Percentiles rank a stretch among this genome's conserved stretches.
Conservation (phyloP, 1,140 invertebrate species). For the Heliconius hermathena region DNA sequence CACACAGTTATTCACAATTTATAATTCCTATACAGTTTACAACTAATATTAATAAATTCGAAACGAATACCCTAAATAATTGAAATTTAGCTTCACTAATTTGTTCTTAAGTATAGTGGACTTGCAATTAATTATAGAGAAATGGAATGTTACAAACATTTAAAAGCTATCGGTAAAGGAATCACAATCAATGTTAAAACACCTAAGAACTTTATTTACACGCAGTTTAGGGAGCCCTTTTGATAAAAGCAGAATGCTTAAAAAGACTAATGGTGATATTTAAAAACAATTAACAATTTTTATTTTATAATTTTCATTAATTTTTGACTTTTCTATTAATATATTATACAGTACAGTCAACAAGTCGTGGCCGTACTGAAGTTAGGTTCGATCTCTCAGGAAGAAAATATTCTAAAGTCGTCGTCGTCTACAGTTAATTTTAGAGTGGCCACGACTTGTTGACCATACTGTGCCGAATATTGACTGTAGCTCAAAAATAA, state of each 20-base stretch:
- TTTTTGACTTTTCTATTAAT: too few relatives aligned
- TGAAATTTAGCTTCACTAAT: slow-evolving; percentile 49
- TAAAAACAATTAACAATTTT: too few relatives aligned
- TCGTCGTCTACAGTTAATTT: too few relatives aligned
- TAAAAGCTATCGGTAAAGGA: slow-evolving; percentile 11
- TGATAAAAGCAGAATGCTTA: background rate
- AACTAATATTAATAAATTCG: slow-evolving; percentile 77
- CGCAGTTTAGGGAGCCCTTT: background rate
- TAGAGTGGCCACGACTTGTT: too few relatives aligned
- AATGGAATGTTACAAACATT: slow-evolving; percentile 31
- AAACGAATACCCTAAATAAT: slow-evolving; percentile 69
- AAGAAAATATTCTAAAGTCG: too few relatives aligned
- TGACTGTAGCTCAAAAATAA: too few relatives aligned
- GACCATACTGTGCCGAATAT: too few relatives aligned
- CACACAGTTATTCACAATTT: slow-evolving; percentile 78
- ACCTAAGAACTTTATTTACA: slow-evolving; percentile 32
- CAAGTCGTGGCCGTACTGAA: too few relatives aligned
- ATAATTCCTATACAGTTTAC: slow-evolving; percentile 67
- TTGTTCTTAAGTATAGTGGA: slow-evolving; percentile 42
- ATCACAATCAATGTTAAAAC: slow-evolving; percentile 31
- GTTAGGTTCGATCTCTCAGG: too few relatives aligned
- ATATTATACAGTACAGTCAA: too few relatives aligned
- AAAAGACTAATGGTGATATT: background rate
- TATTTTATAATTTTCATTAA: too few relatives aligned
- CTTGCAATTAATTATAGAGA: slow-evolving; percentile 27